phyloP scores from a whole-genome alignment of 1,140 invertebrate genomes.

The Drosophila lini region DNA sequence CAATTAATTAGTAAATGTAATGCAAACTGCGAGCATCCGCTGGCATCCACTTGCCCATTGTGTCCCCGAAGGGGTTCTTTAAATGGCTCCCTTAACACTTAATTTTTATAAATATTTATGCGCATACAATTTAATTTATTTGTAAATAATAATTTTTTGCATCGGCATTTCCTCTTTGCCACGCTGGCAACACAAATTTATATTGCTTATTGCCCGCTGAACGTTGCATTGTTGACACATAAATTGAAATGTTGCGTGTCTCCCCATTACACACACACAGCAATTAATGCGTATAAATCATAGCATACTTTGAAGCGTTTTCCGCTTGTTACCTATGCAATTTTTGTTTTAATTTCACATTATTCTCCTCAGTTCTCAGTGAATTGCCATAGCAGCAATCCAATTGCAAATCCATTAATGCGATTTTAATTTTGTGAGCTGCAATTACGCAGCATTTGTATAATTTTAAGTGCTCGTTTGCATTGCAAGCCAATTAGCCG shows the following conservation, averaged over 20 bases:
- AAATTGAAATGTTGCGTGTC: constrained; percentile 74
- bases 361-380: constrained; percentile 50
- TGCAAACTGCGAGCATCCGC: constrained; percentile 46
- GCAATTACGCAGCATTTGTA: constrained; percentile 68
- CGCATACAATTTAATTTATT: constrained; percentile 79
- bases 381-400: constrained; percentile 28
- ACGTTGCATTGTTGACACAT: constrained; percentile 72
- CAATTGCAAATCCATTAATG: constrained; percentile 70
- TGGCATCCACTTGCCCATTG: constrained; percentile 19
- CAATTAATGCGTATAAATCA: constrained; percentile 77
- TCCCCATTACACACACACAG: constrained; percentile 10
- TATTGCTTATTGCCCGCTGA: constrained; percentile 61
- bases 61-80: constrained; percentile 35
- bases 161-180: constrained; percentile 49
- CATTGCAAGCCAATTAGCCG: constrained; percentile 72
- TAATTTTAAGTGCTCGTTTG: constrained; percentile 62
- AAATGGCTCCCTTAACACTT: constrained; percentile 79
- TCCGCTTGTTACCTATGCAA: constrained; percentile 76
- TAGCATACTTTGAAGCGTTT: constrained; percentile 72
- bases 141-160: constrained; percentile 58
- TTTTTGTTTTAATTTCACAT: constrained; percentile 75
- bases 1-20: constrained; percentile 81
- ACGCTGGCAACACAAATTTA: constrained; percentile 48
- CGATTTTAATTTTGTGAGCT: constrained; percentile 67
- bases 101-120: constrained; percentile 83